These are phyloP conservation scores for Suncus etruscus DNA, from an alignment of 2,113 vertebrate genomes.

Conservation along the genomic window DNA sequence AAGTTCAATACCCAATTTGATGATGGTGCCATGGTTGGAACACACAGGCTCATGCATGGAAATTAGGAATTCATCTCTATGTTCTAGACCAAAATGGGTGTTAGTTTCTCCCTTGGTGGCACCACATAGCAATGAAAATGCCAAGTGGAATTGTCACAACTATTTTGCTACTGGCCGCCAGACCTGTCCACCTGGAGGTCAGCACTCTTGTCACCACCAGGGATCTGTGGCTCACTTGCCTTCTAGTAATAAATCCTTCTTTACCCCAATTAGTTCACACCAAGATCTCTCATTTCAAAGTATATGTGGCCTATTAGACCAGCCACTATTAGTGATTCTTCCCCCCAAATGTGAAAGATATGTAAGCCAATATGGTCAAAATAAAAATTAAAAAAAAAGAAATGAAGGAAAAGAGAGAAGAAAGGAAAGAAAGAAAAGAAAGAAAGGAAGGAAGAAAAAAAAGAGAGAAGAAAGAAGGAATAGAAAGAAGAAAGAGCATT, in stretches of 20 bases:
- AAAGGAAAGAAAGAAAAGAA: no score
- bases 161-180: background rate
- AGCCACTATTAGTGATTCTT: no score
- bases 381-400: no score
- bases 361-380: no score
- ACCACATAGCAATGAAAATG: constrained; percentile 11
- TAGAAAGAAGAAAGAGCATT: no score
- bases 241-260: constrained; percentile 34
- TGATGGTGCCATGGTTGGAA: no score
- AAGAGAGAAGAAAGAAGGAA: no score
- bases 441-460: no score
- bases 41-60: constrained; percentile 1
- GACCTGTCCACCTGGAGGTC: background rate
- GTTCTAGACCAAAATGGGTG: background rate
- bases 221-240: background rate
- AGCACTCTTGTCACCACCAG: background rate
- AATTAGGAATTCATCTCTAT: background rate
- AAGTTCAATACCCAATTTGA: no score
- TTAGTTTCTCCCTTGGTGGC: constrained; percentile 62
- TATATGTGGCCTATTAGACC: no score
- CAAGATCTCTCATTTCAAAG: background rate
- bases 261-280: background rate
- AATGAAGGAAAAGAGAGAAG: no score
- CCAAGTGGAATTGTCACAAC: background rate
- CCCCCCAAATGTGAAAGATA: no score